Conservation (phyloP, 2,797 vertebrate species). For the Dicrostonyx torquatus region DNA sequence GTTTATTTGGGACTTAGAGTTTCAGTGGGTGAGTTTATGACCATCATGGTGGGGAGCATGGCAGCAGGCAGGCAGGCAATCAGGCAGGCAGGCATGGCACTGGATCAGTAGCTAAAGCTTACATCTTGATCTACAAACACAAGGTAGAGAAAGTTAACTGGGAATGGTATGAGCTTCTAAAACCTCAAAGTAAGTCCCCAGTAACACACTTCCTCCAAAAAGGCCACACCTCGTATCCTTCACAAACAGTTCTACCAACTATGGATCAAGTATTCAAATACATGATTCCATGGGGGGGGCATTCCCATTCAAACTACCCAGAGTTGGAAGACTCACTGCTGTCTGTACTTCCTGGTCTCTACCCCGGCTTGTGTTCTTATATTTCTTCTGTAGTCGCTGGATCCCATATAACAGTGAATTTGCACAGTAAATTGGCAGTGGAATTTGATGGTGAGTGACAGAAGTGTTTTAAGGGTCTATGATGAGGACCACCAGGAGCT, state of each 20-base stretch:
- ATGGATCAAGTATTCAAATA: not conserved
- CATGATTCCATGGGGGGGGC: not conserved
- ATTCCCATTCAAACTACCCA: not conserved
- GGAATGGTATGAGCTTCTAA: not conserved
- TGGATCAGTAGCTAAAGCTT: not conserved
- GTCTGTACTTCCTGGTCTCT: not conserved
- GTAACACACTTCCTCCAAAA: not conserved
- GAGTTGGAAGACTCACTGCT: not conserved
- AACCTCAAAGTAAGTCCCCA: not conserved
- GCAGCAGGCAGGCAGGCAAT: not conserved
- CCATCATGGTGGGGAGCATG: not conserved
- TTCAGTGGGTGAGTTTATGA: not conserved
- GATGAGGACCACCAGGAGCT: too few species aligned
- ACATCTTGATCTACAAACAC: not conserved
- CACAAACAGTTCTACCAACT: not conserved
- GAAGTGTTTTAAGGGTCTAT: not conserved
- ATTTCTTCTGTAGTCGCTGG: not conserved
- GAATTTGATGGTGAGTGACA: not conserved
- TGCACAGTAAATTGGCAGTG: not conserved
- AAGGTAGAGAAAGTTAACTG: not conserved
- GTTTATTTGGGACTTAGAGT: not conserved
- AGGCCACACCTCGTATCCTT: not conserved
- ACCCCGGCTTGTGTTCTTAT: not conserved
- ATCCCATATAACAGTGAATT: not conserved
- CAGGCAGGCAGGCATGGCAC: not conserved